Evolutionary conservation across 2,113 vertebrate genomes (phyloP).

Genomic region (Podarcis muralis): DNA sequence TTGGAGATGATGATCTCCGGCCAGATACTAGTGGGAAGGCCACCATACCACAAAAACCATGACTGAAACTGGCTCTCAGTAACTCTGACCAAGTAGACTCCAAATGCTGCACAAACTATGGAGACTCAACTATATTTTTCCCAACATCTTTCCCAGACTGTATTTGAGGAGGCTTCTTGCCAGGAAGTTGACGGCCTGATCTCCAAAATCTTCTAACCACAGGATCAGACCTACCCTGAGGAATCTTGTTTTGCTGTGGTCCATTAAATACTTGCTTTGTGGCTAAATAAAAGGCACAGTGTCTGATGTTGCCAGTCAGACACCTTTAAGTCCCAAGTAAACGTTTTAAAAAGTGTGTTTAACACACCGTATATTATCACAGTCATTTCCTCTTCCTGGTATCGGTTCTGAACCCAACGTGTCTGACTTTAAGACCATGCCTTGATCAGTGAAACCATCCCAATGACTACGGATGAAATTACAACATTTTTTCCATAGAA

Average conservation of each 20-base stretch:
- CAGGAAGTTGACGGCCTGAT: neutral
- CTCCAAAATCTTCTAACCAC: conserved; percentile 18
- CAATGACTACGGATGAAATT: neutral
- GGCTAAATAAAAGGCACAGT: neutral
- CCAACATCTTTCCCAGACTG: conserved; percentile 12
- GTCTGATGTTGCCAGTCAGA: neutral
- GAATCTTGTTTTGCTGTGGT: conserved; percentile 20
- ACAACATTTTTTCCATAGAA: neutral
- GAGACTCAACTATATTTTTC: conserved; percentile 13
- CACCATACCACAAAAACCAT: neutral
- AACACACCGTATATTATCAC: neutral
- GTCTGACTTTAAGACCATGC: neutral
- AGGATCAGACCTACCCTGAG: neutral
- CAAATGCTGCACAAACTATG: neutral
- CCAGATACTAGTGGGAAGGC: neutral
- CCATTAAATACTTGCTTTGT: conserved; percentile 20
- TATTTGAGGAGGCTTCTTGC: conserved; percentile 16
- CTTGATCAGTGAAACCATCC: neutral
- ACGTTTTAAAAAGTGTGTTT: neutral
- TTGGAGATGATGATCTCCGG: neutral
- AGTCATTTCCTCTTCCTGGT: neutral
- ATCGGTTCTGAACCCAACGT: neutral
- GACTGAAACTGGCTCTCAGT: neutral
- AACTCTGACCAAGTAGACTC: conserved; percentile 2
- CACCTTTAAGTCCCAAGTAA: neutral